phyloP scores from a whole-genome alignment of 2,888 invertebrate species.

The Nemoura dubitans region DNA sequence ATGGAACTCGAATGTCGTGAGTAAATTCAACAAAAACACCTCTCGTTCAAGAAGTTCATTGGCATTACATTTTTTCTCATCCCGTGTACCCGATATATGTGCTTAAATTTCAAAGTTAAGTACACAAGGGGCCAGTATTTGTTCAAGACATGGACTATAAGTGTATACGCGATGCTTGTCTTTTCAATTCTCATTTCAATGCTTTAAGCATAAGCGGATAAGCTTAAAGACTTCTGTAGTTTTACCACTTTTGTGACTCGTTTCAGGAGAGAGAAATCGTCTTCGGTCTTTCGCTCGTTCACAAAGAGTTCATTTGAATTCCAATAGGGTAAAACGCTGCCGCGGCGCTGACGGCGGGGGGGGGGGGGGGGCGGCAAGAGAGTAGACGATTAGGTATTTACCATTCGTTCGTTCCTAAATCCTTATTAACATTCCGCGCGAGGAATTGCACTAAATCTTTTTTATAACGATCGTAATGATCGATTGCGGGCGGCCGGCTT shows the following conservation, averaged over 20 bases:
- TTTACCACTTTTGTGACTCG: conserved; percentile 12
- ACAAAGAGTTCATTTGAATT: conserved; percentile 33
- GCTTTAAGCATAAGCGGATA: not conserved
- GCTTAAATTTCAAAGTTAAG: not conserved
- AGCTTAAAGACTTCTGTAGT: not conserved
- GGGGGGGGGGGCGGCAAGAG: not conserved
- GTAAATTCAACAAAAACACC: conserved; percentile 14
- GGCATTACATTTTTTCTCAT: not conserved
- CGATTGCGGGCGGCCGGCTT: not conserved
- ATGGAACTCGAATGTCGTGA: not conserved
- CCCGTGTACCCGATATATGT: not conserved
- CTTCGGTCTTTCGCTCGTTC: not conserved
- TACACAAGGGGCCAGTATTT: not conserved
- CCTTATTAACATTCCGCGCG: conserved; percentile 29
- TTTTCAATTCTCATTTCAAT: conserved; percentile 12
- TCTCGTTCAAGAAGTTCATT: conserved; percentile 12
- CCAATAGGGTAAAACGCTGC: conserved; percentile 19
- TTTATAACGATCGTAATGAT: not conserved
- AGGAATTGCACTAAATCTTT: conserved; percentile 12
- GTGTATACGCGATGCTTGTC: not conserved
- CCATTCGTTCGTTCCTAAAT: conserved; percentile 16
- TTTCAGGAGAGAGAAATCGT: not conserved
- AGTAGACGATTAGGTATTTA: conserved; percentile 34
- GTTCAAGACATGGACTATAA: not conserved
- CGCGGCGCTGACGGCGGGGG: not conserved